These are phyloP conservation scores for Synanthedon andrenaeformis DNA, from an alignment of 2,888 invertebrate genomes.

Conservation along the genomic window DNA sequence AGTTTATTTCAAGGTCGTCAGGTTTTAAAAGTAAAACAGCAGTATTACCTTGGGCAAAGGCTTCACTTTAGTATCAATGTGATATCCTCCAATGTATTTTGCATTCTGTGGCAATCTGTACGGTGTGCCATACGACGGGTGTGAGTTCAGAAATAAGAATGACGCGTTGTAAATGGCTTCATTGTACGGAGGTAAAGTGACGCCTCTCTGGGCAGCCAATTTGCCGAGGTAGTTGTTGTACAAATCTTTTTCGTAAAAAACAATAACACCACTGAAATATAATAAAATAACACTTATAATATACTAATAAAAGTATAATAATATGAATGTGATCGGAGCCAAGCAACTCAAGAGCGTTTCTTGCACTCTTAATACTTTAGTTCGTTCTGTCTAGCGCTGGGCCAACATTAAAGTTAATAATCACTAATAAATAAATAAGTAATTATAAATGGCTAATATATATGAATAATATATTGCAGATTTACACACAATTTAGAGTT, in stretches of 20 bases:
- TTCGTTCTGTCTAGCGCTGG: no score
- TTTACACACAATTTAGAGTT: no score
- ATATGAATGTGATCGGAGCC: no score
- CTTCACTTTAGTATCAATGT: conserved; percentile 26
- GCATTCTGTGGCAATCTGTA: conserved; percentile 30
- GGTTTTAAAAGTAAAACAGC: no score
- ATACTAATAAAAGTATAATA: no score
- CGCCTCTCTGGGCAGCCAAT: conserved; percentile 29
- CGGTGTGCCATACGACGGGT: conserved; percentile 29
- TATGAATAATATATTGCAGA: no score
- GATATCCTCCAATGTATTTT: conserved; percentile 37
- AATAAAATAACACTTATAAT: neutral
- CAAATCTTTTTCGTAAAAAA: conserved; percentile 20
- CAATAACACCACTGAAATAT: conserved; percentile 23
- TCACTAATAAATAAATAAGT: no score
- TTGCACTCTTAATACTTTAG: no score
- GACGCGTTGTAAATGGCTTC: conserved; percentile 35
- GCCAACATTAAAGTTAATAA: no score
- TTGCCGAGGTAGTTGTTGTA: conserved; percentile 23
- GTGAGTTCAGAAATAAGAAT: conserved; percentile 30
- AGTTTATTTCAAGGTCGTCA: no score
- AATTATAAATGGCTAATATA: no score
- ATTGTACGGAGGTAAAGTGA: conserved; percentile 27
- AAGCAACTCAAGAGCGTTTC: no score
- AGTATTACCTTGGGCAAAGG: conserved; percentile 32